Evolutionary conservation across 2,888 invertebrate genomes (phyloP), one percentile per base, ranked within the genome.

Genomic region (Shargacucullia verbasci): DNA sequence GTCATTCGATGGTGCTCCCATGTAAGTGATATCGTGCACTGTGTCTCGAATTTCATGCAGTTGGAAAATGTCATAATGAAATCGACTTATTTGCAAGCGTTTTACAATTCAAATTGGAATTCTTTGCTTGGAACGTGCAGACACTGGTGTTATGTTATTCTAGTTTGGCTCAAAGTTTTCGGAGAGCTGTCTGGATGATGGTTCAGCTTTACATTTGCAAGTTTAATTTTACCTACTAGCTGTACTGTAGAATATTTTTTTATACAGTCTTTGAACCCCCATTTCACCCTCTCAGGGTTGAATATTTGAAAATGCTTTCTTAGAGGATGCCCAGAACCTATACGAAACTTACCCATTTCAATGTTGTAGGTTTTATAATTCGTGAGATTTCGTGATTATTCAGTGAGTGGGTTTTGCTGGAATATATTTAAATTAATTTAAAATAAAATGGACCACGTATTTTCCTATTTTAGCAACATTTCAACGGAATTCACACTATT

Each of bases 31-130:
- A 62, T 53, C 44, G 13, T 40, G 49, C 58, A 55, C 68, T 0
- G 66, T 69, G 64, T 70, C 73, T 66, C 45, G 12, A 64, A 57
- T 66, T 53, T 59, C 58, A 49, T 49, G 27, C 41, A 62, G 69
- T 64, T 71, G 71, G 65, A 71, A 72, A 68, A 75, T 58, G 14
- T 29, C 15, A 20, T 49, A 50, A 45, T 69, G 48, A 53, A 76
- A 60, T 70, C 55, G 54, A 70, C 58, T 54, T 71, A 71, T 73
- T 71, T 62, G 61, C 69, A 75, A 62, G 59, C 55, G 50, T 59
- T 79, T 78, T 74, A 63, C 75, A 80, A 79, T 77, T 76, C 59
- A 78, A 79, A 80, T 78, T 59, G 33, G 35, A 69, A 65, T 75
- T 73, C 59, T 73, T 70, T 58, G 54, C 44, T 53, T 27, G 46